Evolutionary conservation across 2,113 vertebrate species (phyloP).

Genomic region (Pelobates fuscus): DNA sequence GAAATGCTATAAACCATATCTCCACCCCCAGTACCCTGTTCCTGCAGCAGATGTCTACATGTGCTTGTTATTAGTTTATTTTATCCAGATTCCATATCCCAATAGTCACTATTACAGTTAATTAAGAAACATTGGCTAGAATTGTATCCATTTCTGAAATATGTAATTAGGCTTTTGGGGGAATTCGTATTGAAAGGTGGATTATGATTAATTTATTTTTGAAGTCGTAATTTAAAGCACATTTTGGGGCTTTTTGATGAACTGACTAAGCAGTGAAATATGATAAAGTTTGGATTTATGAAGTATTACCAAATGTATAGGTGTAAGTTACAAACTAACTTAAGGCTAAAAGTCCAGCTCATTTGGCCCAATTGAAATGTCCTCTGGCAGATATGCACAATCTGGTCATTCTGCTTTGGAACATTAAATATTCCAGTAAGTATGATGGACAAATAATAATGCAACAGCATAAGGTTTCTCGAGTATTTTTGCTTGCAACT

Average conservation of each 20-base stretch:
- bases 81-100: constrained; percentile 56
- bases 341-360: constrained; percentile 21
- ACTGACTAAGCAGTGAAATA: constrained; percentile 34
- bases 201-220: constrained; percentile 65
- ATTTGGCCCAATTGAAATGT: constrained; percentile 27
- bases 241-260: constrained; percentile 52
- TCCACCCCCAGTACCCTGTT: constrained; percentile 53
- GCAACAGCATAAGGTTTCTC: not conserved
- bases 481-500: too few relatives aligned
- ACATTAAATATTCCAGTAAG: not conserved
- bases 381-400: constrained; percentile 4
- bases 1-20: constrained; percentile 58
- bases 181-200: constrained; percentile 60
- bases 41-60: constrained; percentile 59
- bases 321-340: constrained; percentile 39
- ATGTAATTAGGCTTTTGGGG: constrained; percentile 69
- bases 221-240: constrained; percentile 64
- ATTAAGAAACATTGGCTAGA: constrained; percentile 70
- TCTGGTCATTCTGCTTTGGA: not conserved
- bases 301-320: constrained; percentile 30
- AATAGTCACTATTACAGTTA: constrained; percentile 58
- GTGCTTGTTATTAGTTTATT: constrained; percentile 74
- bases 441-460: not conserved
- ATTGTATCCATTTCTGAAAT: constrained; percentile 68
- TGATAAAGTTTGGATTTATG: constrained; percentile 47